Base-by-base conservation (phyloP, 2,113 vertebrate species). In the Ellobius talpinus region DNA sequence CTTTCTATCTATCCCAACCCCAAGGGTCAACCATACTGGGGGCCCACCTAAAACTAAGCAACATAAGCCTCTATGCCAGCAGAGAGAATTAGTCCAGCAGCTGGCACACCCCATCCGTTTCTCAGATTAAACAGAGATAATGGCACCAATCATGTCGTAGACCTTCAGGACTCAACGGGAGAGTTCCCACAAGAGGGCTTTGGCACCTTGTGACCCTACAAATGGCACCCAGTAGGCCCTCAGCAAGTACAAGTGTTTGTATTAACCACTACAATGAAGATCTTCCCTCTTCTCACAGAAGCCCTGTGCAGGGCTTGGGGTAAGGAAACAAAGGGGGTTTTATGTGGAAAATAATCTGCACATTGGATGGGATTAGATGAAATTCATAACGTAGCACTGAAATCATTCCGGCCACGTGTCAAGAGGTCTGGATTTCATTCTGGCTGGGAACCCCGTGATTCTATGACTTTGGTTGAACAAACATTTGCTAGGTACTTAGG, bases 331-430 rank as follows among this genome's bases (percentile, higher is more conserved):
- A 85, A 39, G 73, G 55, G 13, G 81, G 29, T 97, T 92, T 50
- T 76, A 89, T 90, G 50, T 55, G 5, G 74, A 96, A 91, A 87
- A 93, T 47, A 76, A 88, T 77, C 91, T 94, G 70, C 89, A 86
- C 92, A 73, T 42, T 97, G 92, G 92, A 96, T 73, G 79, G 45
- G 65, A 97, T 97, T 94, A 95, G 93, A 95, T 81, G 45, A 87
- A 92, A 86, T 63, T 74, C 95, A 95, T 90, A 93, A 94, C 13
- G 45, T 86, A 76, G 91, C 95, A 95, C 24, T 96, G 86, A 97
- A 92, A 95, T 87, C 72, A 68, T 86, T 77, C 86, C 81, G 47
- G 47, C 90, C 12, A 5, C 19, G 66, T 96, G 77, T 93, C 88
- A 50, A 90, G 66, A 95, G 88, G 77, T 90, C 90, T 97, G 86